These are phyloP conservation scores for Vimba vimba DNA, from an alignment of 2,113 vertebrate species.

Conservation along the genomic window DNA sequence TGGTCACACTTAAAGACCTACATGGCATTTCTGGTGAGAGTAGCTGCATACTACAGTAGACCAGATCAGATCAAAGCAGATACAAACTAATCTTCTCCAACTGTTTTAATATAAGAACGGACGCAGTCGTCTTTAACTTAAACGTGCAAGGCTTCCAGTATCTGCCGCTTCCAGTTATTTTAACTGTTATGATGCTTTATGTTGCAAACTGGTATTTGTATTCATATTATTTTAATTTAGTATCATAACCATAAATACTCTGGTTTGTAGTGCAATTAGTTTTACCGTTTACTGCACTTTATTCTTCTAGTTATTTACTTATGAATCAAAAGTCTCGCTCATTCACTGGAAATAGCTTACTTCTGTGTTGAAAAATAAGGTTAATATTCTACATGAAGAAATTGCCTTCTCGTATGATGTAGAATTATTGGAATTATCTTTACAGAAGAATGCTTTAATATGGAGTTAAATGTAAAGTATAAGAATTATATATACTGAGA, in stretches of 20 bases:
- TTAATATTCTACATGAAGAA: neutral
- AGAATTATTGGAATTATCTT: neutral
- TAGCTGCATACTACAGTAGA: neutral
- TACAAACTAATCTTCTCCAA: neutral
- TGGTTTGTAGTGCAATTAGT: neutral
- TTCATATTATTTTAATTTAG: neutral
- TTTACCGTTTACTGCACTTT: neutral
- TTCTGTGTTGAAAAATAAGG: neutral
- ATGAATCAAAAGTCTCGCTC: neutral
- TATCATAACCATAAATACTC: neutral
- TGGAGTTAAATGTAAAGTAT: neutral
- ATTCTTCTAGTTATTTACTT: neutral
- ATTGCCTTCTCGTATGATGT: neutral
- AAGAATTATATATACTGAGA: neutral
- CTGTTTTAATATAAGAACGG: neutral
- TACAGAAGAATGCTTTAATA: neutral
- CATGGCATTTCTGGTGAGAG: slow-evolving; percentile 86
- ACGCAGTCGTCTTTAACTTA: neutral
- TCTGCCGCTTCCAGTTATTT: neutral
- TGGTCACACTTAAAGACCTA: slow-evolving; percentile 86
- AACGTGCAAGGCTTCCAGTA: neutral
- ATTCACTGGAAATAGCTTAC: neutral
- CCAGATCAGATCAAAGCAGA: neutral
- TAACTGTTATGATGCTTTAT: neutral
- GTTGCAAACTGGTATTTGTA: neutral